These are phyloP conservation scores for Apodemus agrarius DNA, from an alignment of 2,797 vertebrate species.

Conservation along the genomic window DNA sequence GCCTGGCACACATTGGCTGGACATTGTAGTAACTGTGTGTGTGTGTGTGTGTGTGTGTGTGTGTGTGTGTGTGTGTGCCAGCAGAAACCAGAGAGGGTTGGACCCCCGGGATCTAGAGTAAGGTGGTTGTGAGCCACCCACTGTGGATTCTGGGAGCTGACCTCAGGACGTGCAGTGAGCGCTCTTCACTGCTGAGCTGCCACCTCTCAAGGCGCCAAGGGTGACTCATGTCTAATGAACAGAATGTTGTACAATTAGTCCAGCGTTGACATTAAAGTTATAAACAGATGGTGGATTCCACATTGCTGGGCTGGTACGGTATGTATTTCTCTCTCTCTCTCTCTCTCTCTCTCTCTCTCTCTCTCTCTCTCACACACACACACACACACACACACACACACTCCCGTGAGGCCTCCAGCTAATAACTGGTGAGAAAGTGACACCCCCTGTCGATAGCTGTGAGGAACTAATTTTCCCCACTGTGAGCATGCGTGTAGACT, in stretches of 20 bases:
- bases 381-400: neutral
- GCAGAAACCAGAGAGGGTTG: neutral
- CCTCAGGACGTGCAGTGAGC: neutral
- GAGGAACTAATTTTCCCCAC: neutral
- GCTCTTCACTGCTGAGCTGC: neutral
- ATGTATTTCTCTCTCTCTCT: too few species aligned
- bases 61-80: neutral
- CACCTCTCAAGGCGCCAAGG: neutral
- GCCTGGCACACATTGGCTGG: neutral
- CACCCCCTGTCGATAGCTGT: neutral
- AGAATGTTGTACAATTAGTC: slow-evolving; percentile 3
- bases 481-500: neutral
- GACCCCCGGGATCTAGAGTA: neutral
- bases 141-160: neutral
- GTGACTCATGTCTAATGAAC: neutral
- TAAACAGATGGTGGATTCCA: neutral
- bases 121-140: neutral
- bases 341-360: neutral
- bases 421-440: neutral
- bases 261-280: slow-evolving; percentile 6
- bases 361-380: neutral
- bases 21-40: neutral
- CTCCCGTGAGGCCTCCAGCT: neutral
- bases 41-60: neutral
- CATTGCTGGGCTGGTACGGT: too few species aligned